These are phyloP conservation scores for Lycocorax pyrrhopterus DNA, from an alignment of 2,113 vertebrate species.

Conservation along the genomic window DNA sequence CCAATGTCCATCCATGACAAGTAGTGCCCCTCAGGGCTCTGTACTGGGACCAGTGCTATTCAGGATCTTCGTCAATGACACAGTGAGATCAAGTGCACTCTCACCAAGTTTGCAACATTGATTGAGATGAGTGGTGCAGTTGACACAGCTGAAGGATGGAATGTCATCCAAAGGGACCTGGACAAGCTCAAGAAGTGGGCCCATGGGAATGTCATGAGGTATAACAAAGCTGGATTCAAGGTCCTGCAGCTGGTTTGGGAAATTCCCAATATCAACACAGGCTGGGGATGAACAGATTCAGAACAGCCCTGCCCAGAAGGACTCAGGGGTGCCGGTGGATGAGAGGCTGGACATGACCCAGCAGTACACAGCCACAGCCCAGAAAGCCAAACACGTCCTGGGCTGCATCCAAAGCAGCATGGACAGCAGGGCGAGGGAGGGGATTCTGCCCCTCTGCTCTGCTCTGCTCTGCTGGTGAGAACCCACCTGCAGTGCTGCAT, in stretches of 20 bases:
- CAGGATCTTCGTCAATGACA: not conserved
- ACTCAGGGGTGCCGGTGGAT: fast-evolving
- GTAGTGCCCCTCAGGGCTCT: too few species aligned
- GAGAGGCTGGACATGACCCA: not conserved
- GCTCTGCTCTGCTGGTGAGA: not conserved
- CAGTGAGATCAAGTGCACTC: not conserved
- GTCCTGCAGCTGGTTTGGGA: not conserved
- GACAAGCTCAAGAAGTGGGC: not conserved
- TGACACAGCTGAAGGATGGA: not conserved
- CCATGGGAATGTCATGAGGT: not conserved
- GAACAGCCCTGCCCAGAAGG: not conserved
- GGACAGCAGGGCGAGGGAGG: fast-evolving
- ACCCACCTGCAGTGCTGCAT: not conserved
- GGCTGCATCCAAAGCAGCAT: fast-evolving
- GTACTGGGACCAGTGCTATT: fast-evolving
- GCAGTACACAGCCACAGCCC: too few species aligned
- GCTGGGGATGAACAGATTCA: not conserved
- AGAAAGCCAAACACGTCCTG: fast-evolving
- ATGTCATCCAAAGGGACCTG: not conserved
- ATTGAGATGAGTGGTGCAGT: not conserved
- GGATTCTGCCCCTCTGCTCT: not conserved
- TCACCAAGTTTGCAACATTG: not conserved
- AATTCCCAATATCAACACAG: not conserved
- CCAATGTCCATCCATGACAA: not conserved
- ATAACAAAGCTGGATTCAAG: not conserved